phyloP scores from a whole-genome alignment of 2,888 invertebrate species.

The Cheilosia scutellata region DNA sequence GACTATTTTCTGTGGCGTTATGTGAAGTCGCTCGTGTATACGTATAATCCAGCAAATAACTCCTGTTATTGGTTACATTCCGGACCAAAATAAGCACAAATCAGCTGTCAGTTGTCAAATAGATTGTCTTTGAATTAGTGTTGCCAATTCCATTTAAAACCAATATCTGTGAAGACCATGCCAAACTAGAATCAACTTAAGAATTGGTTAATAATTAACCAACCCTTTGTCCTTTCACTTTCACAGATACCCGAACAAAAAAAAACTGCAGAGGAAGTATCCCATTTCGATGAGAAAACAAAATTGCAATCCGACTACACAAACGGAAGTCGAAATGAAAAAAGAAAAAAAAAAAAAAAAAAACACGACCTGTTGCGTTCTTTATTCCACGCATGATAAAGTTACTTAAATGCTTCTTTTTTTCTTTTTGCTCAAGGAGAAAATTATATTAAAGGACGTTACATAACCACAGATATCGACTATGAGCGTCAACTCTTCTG shows the following conservation, averaged over 20 bases:
- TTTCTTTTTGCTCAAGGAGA: neutral
- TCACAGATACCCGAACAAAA: neutral
- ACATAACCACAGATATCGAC: conserved; percentile 45
- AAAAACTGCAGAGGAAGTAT: neutral
- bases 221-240: neutral
- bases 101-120: too few relatives aligned
- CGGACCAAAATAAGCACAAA: too few relatives aligned
- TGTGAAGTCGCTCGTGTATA: too few relatives aligned
- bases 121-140: too few relatives aligned
- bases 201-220: neutral
- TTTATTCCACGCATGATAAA: neutral
- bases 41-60: too few relatives aligned
- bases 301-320: too few relatives aligned
- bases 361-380: neutral
- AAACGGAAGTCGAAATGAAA: neutral
- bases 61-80: too few relatives aligned
- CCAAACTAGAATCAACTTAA: too few relatives aligned
- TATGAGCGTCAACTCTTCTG: conserved; percentile 37
- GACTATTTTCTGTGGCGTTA: too few relatives aligned
- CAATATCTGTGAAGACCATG: too few relatives aligned
- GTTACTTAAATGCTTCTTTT: neutral
- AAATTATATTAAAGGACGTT: neutral
- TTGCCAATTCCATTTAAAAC: too few relatives aligned
- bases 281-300: neutral
- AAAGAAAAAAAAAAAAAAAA: neutral